Evolutionary conservation across 2,888 invertebrate species (phyloP).

Genomic region (Lochmaea crataegi): DNA sequence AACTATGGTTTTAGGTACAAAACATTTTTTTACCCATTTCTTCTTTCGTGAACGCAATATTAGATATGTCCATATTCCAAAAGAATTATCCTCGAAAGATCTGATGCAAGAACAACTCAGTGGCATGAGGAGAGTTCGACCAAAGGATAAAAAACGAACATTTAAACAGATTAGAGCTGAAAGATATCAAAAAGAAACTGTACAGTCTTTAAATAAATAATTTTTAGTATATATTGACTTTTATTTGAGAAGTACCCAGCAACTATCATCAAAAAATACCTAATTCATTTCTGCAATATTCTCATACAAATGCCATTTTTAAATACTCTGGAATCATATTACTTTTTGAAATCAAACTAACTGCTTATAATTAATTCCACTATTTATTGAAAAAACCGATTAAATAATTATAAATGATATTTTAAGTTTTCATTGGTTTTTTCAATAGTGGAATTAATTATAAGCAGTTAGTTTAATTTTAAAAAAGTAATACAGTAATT

Average conservation of each 20-base stretch:
- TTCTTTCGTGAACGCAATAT: conserved; percentile 75
- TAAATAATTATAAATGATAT: no score
- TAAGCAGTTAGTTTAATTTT: no score
- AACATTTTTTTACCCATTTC: conserved; percentile 71
- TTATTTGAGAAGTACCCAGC: background rate
- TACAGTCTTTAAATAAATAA: conserved; percentile 15
- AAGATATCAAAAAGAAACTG: conserved; percentile 67
- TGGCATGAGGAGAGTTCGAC: conserved; percentile 32
- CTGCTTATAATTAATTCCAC: no score
- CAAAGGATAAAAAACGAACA: conserved; percentile 51
- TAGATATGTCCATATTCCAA: conserved; percentile 76
- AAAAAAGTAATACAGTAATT: no score
- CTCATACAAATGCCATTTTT: no score
- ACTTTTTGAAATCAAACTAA: no score
- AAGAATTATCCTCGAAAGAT: conserved; percentile 54
- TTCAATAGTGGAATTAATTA: no score
- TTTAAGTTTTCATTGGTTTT: no score
- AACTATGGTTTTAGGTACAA: conserved; percentile 57
- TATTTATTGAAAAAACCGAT: no score
- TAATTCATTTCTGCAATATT: no score
- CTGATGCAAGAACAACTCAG: conserved; percentile 51
- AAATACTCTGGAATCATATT: no score
- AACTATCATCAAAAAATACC: background rate
- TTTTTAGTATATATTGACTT: background rate
- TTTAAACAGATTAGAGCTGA: conserved; percentile 69